Percentiles rank a stretch among this genome's conserved stretches.
Evolutionary conservation across 2,113 vertebrate genomes (phyloP).

Genomic region (Phoxinus phoxinus): DNA sequence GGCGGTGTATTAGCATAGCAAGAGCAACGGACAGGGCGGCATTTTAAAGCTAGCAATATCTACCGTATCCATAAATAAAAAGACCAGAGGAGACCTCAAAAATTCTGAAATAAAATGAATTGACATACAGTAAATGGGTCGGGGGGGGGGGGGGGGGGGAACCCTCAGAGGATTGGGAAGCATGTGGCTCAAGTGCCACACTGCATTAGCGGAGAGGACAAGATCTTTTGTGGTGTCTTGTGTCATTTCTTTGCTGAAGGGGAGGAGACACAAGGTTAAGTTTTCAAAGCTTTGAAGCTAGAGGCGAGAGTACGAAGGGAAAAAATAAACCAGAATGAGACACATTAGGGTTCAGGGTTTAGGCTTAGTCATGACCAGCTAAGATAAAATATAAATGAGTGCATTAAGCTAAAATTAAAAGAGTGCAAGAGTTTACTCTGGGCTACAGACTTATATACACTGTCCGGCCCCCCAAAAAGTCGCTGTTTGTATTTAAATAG

Average conservation of each 20-base stretch:
- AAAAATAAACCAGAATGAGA: constrained; percentile 6
- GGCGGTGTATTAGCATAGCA: neutral
- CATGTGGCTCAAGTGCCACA: constrained; percentile 11
- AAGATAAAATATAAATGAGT: constrained; percentile 1
- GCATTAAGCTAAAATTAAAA: neutral
- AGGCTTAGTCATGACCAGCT: constrained; percentile 26
- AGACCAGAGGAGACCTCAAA: neutral
- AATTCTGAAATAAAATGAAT: constrained; percentile 37
- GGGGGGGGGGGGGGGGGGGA: constrained; percentile 12
- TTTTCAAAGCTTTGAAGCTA: constrained; percentile 26
- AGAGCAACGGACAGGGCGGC: neutral
- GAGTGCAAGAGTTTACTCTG: neutral
- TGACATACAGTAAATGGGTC: constrained; percentile 36
- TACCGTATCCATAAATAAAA: constrained; percentile 38
- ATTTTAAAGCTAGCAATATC: constrained; percentile 28
- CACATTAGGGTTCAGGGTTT: constrained; percentile 13
- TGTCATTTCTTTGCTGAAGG: constrained; percentile 23
- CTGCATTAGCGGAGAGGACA: neutral
- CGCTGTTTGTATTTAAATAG: no score
- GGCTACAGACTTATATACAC: neutral
- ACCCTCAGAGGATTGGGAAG: neutral
- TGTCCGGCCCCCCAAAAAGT: no score
- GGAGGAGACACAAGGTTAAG: constrained; percentile 44
- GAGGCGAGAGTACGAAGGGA: neutral
- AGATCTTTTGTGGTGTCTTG: neutral